Evolutionary conservation across 2,113 vertebrate genomes (phyloP).

Genomic region (Nymphicus hollandicus): DNA sequence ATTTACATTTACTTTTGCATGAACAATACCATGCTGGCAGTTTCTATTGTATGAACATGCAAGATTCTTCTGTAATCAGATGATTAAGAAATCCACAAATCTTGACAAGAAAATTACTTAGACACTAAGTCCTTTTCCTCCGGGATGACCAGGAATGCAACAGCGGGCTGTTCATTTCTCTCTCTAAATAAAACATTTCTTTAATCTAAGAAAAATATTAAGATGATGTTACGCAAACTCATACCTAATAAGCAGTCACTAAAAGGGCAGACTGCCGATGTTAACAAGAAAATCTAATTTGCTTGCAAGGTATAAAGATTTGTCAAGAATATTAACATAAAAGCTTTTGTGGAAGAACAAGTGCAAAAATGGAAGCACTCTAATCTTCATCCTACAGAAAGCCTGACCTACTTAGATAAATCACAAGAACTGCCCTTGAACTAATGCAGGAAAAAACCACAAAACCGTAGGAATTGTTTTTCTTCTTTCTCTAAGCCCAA

Average conservation of each 20-base stretch:
- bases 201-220: conserved; percentile 83
- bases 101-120: conserved; percentile 76
- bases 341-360: conserved; percentile 79
- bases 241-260: conserved; percentile 41
- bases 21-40: neutral
- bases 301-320: conserved; percentile 69
- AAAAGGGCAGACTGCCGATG: conserved; percentile 20
- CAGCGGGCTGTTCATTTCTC: conserved; percentile 66
- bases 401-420: conserved; percentile 79
- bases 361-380: conserved; percentile 68
- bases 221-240: conserved; percentile 65
- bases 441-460: neutral
- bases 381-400: conserved; percentile 81
- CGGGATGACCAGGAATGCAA: conserved; percentile 57
- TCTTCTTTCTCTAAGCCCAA: neutral
- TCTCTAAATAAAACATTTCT: conserved; percentile 73
- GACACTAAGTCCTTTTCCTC: conserved; percentile 56
- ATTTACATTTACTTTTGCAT: neutral
- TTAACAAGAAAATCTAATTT: conserved; percentile 85
- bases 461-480: neutral
- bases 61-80: conserved; percentile 69
- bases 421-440: conserved; percentile 8
- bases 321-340: conserved; percentile 73
- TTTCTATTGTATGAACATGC: neutral
- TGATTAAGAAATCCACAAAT: conserved; percentile 74